Base-by-base conservation (phyloP, 2,888 invertebrate genomes). In the Lithophane ornitopus region DNA sequence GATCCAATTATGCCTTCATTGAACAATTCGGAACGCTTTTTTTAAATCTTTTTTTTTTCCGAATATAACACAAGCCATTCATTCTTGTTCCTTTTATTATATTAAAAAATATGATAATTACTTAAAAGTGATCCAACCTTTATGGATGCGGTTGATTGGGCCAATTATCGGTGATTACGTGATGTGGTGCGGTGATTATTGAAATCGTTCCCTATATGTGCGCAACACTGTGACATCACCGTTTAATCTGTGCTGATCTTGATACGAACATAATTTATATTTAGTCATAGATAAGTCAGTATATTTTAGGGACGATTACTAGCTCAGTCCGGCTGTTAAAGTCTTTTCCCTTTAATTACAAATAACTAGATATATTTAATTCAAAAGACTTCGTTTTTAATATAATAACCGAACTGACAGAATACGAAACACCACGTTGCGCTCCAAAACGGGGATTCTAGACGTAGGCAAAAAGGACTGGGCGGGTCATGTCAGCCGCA, bases 101-200 rank as follows among this genome's bases (percentile, higher is more conserved):
- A 72, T 75, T 68, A 63, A 80, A 76, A 74, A 72, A 74, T 49
- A 81, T 65, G 67, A 74, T 76, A 86, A 87, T 87, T 81, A 85
- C 80, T 81, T 74, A 83, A 86, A 84, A 86, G 84, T 85, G 85
- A 85, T 82, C 78, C 76, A 85, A 88, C 86, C 81, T 88, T 87
- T 81, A 81, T 81, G 81, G 78, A 67, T 74, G 72, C 66, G 74
- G 76, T 83, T 88, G 83, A 87, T 87, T 87, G 85, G 80, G 58
- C 70, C 88, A 87, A 88, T 87, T 87, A 82, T 73, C 19, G 71
- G 78, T 58, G 74, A 88, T 87, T 81, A 87, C 61, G 63, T 73
- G 19, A n/a, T 58, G 76, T 78, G 70, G 61, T 74, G 69, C 70
- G 79, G 56, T 56, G 67, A 84, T 82, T 81, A 80, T 85, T 66